Evolutionary conservation across 2,888 invertebrate species (phyloP).

Genomic region (Balanococcus diminutus): DNA sequence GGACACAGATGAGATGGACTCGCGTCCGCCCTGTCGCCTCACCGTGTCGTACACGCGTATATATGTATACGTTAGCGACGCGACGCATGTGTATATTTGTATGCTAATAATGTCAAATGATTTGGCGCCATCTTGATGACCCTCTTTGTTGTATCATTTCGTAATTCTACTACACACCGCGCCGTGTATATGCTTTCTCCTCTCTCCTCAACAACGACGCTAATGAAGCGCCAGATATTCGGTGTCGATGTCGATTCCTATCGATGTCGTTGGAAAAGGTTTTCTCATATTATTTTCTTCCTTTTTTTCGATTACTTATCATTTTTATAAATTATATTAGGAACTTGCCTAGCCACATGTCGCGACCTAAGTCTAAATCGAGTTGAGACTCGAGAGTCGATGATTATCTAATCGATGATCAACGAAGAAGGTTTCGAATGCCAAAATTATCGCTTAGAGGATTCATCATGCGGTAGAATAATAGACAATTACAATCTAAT

Average conservation of each 20-base stretch:
- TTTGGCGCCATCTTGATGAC: conserved; percentile 48
- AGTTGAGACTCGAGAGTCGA: not conserved
- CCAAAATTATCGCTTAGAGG: too few relatives aligned
- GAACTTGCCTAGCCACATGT: too few relatives aligned
- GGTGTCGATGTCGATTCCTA: not conserved
- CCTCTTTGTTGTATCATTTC: not conserved
- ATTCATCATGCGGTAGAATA: too few relatives aligned
- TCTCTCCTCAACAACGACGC: not conserved
- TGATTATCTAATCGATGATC: not conserved
- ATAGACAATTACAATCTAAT: too few relatives aligned
- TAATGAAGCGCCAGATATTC: not conserved
- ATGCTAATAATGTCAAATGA: conserved; percentile 40
- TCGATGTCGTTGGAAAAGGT: not conserved
- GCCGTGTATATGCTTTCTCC: not conserved
- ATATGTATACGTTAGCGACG: not conserved
- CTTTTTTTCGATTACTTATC: not conserved
- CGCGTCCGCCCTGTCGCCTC: too few relatives aligned
- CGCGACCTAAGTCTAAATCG: too few relatives aligned
- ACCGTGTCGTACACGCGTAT: not conserved
- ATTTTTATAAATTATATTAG: too few relatives aligned
- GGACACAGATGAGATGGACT: not conserved
- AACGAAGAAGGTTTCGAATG: too few relatives aligned
- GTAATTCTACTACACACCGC: not conserved
- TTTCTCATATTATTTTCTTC: too few relatives aligned
- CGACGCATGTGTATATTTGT: not conserved